phyloP scores from a whole-genome alignment of 2,888 invertebrate genomes.

The Tiphia femorata region DNA sequence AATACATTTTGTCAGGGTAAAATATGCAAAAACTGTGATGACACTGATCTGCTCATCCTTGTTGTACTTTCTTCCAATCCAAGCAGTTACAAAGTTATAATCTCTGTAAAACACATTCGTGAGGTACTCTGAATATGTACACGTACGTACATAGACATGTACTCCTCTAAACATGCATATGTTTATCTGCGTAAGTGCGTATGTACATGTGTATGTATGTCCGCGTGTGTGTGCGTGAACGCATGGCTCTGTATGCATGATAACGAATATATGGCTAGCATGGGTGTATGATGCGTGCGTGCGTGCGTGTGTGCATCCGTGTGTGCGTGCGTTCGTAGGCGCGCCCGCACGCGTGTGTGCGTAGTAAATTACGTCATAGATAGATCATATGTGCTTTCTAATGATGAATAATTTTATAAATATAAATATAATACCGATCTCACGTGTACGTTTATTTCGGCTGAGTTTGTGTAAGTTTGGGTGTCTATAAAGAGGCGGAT shows the following conservation, averaged over 20 bases:
- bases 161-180: constrained; percentile 15
- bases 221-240: constrained; percentile 33
- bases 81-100: constrained; percentile 45
- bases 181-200: constrained; percentile 20
- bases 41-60: constrained; percentile 36
- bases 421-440: constrained; percentile 64
- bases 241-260: constrained; percentile 1
- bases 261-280: too few species aligned
- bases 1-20: constrained; percentile 4
- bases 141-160: constrained; percentile 50
- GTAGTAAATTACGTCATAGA: constrained; percentile 64
- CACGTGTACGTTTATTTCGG: constrained; percentile 53
- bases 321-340: constrained; percentile 45
- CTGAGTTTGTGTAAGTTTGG: constrained; percentile 11
- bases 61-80: constrained; percentile 47
- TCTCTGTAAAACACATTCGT: constrained; percentile 55
- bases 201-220: constrained; percentile 35
- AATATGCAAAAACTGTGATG: constrained; percentile 35
- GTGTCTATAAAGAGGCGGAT: constrained; percentile 12
- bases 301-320: constrained; percentile 26
- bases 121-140: constrained; percentile 59
- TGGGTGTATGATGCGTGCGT: constrained; percentile 1
- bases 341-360: constrained; percentile 52
- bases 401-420: constrained; percentile 68
- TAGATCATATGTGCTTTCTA: constrained; percentile 67